Conservation (phyloP, 2,113 vertebrate genomes). For the Hylia prasina region DNA sequence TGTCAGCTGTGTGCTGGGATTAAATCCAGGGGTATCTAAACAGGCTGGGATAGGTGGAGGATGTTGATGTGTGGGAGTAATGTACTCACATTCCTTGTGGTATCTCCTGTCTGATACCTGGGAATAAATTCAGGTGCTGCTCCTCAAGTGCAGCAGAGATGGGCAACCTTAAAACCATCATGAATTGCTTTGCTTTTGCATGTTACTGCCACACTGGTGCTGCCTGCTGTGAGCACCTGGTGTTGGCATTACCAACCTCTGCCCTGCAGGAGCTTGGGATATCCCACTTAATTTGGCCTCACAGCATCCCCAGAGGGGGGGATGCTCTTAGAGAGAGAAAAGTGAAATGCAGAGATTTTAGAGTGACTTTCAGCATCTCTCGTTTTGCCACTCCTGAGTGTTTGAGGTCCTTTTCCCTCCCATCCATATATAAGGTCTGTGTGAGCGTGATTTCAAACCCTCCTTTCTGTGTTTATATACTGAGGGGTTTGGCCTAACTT, state of each 20-base stretch:
- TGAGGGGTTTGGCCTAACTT: not conserved
- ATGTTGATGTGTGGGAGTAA: not conserved
- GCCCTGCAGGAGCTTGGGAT: not conserved
- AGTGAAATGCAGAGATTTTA: not conserved
- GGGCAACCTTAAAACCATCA: not conserved
- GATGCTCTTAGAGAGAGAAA: not conserved
- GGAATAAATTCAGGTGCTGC: not conserved
- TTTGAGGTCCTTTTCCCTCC: not conserved
- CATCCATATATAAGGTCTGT: fast-evolving
- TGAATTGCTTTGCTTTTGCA: not conserved
- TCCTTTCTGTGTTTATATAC: not conserved
- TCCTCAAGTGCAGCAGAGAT: not conserved
- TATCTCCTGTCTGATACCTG: not conserved
- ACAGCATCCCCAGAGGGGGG: not conserved
- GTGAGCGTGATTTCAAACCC: not conserved
- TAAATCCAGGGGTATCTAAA: not conserved
- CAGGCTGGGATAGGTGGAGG: not conserved
- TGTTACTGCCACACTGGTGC: not conserved
- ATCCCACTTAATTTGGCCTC: not conserved
- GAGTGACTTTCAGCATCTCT: not conserved
- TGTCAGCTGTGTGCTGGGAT: not conserved
- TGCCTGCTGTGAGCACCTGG: not conserved
- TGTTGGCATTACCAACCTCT: not conserved
- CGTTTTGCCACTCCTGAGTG: not conserved
- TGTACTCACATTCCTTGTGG: not conserved